Evolutionary conservation across 2,113 vertebrate genomes (phyloP).

Genomic region (Capricornis sumatraensis): DNA sequence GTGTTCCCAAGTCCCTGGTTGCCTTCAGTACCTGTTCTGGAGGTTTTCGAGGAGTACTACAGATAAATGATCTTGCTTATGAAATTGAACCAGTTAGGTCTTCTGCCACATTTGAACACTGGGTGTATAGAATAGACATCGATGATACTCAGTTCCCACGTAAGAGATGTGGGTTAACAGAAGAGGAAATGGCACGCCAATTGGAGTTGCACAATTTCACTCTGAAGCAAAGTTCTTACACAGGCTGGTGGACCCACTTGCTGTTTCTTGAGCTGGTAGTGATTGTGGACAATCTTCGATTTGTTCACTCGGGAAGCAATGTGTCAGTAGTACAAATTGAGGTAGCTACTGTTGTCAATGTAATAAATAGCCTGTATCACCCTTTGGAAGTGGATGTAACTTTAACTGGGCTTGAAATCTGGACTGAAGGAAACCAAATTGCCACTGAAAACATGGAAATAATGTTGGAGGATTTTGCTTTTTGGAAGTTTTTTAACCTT

Average conservation of each 20-base stretch:
- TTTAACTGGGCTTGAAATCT: constrained; percentile 73
- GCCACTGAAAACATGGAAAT: rapidly evolving
- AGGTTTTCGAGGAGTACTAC: constrained; percentile 61
- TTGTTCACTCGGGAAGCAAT: not conserved
- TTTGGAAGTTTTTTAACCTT: not conserved
- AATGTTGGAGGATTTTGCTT: rapidly evolving
- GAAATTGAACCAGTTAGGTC: constrained; percentile 67
- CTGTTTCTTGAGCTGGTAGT: constrained; percentile 55
- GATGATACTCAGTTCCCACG: rapidly evolving
- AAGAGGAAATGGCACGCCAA: constrained; percentile 35
- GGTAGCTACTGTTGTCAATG: constrained; percentile 53
- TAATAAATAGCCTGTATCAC: constrained; percentile 42
- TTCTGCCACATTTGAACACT: constrained; percentile 57
- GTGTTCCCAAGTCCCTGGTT: constrained; percentile 55
- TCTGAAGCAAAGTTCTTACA: not conserved
- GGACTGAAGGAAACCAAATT: constrained; percentile 62
- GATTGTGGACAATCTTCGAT: constrained; percentile 53
- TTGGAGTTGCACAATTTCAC: not conserved
- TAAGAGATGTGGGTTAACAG: constrained; percentile 58
- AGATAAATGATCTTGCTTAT: constrained; percentile 54
- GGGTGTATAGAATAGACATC: constrained; percentile 62
- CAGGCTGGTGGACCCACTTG: constrained; percentile 55
- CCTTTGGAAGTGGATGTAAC: constrained; percentile 52
- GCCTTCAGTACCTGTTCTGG: constrained; percentile 63
- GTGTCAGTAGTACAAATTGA: constrained; percentile 40